A percentile compares a stretch with the other conserved stretches of the same genome.
These are phyloP conservation scores for Pristionchus maxplancki DNA, from an alignment of 2,888 invertebrate species.

Conservation along the genomic window DNA sequence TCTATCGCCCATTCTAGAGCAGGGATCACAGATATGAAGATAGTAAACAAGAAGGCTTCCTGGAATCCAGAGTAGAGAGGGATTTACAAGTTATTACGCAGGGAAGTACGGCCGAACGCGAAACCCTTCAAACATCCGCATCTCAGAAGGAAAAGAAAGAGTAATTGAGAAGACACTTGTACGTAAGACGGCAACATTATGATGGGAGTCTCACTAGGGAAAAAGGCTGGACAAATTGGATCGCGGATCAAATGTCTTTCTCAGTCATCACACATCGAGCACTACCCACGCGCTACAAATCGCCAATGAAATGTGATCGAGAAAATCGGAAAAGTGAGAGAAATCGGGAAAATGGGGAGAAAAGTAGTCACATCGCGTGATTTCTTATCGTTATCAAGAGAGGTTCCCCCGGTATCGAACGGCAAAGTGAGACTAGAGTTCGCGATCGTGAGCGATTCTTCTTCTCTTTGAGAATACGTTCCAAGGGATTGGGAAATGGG, in stretches of 20 bases:
- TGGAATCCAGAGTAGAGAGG: too few species aligned
- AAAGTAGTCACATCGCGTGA: not conserved
- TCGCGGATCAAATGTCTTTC: not conserved
- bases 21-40: too few species aligned
- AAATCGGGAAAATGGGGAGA: not conserved
- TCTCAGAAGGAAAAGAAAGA: too few species aligned
- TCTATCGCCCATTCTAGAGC: too few species aligned
- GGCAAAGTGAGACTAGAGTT: not conserved
- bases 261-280: not conserved
- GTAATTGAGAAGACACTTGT: too few species aligned
- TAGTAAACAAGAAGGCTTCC: too few species aligned
- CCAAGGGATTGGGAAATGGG: too few species aligned
- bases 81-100: too few species aligned
- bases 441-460: not conserved
- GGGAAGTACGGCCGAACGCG: too few species aligned
- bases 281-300: conserved; percentile 1
- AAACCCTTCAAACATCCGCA: too few species aligned
- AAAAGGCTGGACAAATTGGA: not conserved
- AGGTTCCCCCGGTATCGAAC: not conserved
- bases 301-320: not conserved
- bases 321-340: not conserved
- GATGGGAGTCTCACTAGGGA: not conserved
- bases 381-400: conserved; percentile 9
- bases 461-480: not conserved
- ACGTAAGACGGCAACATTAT: not conserved